These are phyloP conservation scores for Anastrepha ludens DNA, from an alignment of 1,140 invertebrate genomes.

Conservation along the genomic window DNA sequence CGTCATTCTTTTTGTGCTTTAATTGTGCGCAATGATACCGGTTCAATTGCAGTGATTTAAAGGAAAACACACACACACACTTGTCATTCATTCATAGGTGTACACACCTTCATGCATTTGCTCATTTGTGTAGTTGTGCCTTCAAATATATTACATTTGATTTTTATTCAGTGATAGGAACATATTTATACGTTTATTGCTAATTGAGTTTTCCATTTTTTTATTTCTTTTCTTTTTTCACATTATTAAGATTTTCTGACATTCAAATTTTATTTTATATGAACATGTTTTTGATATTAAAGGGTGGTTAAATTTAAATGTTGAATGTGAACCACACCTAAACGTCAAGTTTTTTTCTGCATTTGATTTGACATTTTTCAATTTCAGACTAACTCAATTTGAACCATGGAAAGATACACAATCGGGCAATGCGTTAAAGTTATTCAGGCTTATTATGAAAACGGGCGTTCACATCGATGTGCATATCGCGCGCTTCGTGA, in stretches of 20 bases:
- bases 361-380: too few species aligned
- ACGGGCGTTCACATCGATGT: too few species aligned
- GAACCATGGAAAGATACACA: too few species aligned
- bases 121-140: not conserved
- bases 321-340: too few species aligned
- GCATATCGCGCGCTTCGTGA: too few species aligned
- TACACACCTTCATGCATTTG: not conserved
- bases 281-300: constrained; percentile 14
- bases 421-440: too few species aligned
- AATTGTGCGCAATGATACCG: not conserved
- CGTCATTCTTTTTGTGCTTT: constrained; percentile 34
- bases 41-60: constrained; percentile 15
- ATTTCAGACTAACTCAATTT: too few species aligned
- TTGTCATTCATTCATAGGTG: constrained; percentile 5
- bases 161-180: not conserved
- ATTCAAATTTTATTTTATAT: not conserved
- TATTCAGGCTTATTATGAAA: too few species aligned
- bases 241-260: not conserved
- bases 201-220: constrained; percentile 7
- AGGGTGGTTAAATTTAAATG: too few species aligned
- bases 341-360: too few species aligned
- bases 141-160: not conserved
- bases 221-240: not conserved
- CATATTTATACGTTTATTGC: constrained; percentile 19
- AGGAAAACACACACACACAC: not conserved